phyloP scores from a whole-genome alignment of 2,888 invertebrate species.

The Drosophila basisetae region DNA sequence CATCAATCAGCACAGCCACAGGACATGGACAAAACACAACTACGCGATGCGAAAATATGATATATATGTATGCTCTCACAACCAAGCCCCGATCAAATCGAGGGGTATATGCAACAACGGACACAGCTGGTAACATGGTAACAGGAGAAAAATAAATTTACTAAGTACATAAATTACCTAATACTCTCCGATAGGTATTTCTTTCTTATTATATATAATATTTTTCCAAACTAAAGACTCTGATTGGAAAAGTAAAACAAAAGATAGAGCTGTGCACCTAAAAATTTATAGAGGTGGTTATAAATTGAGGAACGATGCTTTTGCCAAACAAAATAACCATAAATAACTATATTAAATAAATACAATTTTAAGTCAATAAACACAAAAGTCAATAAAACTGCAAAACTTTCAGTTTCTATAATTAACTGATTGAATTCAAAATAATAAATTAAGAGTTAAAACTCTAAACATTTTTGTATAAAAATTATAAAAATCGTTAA shows the following conservation, averaged over 20 bases:
- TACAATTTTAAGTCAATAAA: neutral
- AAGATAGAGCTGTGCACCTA: neutral
- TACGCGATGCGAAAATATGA: slow-evolving; percentile 62
- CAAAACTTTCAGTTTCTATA: neutral
- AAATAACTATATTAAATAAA: neutral
- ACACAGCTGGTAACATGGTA: slow-evolving; percentile 15
- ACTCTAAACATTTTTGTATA: neutral
- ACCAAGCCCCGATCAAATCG: neutral
- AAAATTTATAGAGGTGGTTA: neutral
- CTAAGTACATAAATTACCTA: neutral
- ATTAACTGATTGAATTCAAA: neutral
- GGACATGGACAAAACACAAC: slow-evolving; percentile 62
- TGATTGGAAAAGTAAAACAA: neutral
- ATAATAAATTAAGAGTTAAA: neutral
- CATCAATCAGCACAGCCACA: slow-evolving; percentile 69
- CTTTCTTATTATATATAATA: neutral
- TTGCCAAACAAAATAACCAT: neutral
- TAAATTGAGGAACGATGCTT: neutral
- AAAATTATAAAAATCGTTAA: neutral
- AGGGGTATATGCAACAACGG: neutral
- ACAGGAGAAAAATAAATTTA: neutral
- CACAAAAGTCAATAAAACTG: neutral
- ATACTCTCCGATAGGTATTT: neutral
- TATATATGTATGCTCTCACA: slow-evolving; percentile 42
- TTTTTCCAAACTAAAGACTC: neutral